A percentile compares a stretch with the other conserved stretches of the same genome.
Conservation (phyloP, 2,888 invertebrate species). For the Lepidochrysops patricia region DNA sequence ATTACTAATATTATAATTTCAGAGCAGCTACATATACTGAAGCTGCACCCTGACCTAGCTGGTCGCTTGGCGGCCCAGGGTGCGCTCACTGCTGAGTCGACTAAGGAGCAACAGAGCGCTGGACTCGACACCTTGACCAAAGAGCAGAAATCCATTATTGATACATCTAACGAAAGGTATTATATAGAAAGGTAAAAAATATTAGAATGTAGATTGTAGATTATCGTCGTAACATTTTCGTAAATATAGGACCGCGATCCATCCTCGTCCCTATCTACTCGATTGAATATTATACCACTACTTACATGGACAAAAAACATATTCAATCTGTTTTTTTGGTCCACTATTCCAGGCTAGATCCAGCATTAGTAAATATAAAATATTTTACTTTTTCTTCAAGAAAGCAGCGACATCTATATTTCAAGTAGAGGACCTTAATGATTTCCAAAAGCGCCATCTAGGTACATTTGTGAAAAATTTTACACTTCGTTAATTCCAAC, state of each 20-base stretch:
- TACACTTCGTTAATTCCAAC: neutral
- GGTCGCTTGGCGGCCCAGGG: constrained; percentile 71
- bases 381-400: no score
- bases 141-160: constrained; percentile 68
- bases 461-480: neutral
- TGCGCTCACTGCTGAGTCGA: constrained; percentile 74
- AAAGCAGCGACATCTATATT: neutral
- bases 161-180: constrained; percentile 48
- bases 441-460: constrained; percentile 30
- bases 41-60: constrained; percentile 78
- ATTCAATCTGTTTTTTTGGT: no score
- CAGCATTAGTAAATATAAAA: no score
- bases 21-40: constrained; percentile 73
- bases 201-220: no score
- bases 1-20: constrained; percentile 27
- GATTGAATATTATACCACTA: no score
- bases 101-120: constrained; percentile 71
- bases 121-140: constrained; percentile 68
- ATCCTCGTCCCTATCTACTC: no score
- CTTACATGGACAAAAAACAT: no score
- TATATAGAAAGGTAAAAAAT: no score
- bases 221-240: no score
- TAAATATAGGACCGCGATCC: no score
- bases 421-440: neutral
- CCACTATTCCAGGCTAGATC: no score